Evolutionary conservation across 2,797 vertebrate genomes (phyloP).

Genomic region (Cercopithecus diana): DNA sequence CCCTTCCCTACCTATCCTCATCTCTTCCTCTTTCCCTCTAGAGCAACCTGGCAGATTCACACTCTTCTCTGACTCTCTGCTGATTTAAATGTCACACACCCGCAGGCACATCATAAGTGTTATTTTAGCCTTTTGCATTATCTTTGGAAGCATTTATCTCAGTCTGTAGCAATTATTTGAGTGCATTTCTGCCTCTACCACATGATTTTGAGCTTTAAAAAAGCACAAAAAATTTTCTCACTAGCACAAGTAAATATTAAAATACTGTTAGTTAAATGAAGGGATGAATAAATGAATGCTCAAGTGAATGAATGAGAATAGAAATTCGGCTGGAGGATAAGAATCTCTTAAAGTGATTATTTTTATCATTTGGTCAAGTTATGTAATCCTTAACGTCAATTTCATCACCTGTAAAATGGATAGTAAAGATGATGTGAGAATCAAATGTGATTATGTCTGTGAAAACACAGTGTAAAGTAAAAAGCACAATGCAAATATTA

Average conservation of each 20-base stretch:
- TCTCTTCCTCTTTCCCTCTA: background rate
- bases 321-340: background rate
- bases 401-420: background rate
- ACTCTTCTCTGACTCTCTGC: background rate
- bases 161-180: background rate
- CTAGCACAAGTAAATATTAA: background rate
- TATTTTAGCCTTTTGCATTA: background rate
- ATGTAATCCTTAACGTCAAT: background rate
- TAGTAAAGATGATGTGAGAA: background rate
- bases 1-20: background rate
- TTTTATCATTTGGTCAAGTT: background rate
- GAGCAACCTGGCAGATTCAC: background rate
- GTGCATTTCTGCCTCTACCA: background rate
- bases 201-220: slow-evolving; percentile 23
- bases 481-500: background rate
- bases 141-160: slow-evolving; percentile 18
- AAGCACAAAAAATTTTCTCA: background rate
- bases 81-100: background rate
- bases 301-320: background rate
- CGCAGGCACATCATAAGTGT: background rate
- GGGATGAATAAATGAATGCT: background rate
- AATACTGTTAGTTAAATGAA: background rate
- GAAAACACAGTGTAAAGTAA: background rate
- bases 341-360: background rate
- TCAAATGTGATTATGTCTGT: background rate